Evolutionary conservation across 2,113 vertebrate species (phyloP).

Genomic region (Cnemophilus loriae): DNA sequence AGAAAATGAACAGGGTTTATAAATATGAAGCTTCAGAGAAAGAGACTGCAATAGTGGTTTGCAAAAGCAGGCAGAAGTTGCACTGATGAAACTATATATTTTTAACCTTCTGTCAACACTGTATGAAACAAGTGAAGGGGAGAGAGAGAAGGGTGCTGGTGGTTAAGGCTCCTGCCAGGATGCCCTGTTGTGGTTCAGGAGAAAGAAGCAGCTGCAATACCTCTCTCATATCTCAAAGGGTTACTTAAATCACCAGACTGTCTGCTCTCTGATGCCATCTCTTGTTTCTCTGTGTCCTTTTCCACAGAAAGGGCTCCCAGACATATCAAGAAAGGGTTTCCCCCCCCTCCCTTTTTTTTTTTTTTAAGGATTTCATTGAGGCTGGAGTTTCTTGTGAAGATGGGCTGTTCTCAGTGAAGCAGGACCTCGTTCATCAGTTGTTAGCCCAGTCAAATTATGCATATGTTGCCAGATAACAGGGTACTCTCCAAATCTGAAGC

Average conservation of each 20-base stretch:
- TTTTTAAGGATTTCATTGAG: neutral
- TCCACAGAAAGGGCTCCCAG: neutral
- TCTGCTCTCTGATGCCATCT: neutral
- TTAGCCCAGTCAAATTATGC: neutral
- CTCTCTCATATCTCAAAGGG: neutral
- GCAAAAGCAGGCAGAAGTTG: neutral
- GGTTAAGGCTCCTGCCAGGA: neutral
- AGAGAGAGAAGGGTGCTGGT: neutral
- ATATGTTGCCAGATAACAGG: neutral
- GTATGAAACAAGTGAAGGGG: neutral
- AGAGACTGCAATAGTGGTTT: neutral
- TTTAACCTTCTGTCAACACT: neutral
- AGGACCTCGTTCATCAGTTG: neutral
- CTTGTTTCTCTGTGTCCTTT: neutral
- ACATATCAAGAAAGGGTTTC: neutral
- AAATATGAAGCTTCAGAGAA: neutral
- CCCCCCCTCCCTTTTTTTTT: too few relatives aligned
- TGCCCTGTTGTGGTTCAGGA: neutral
- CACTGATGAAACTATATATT: fast-evolving
- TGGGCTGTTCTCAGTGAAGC: neutral
- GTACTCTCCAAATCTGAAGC: neutral
- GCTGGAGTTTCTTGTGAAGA: neutral
- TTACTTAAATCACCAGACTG: neutral
- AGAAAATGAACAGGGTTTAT: neutral
- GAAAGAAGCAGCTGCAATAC: neutral